Evolutionary conservation across 2,113 vertebrate species (phyloP).

Genomic region (Elephas maximus): DNA sequence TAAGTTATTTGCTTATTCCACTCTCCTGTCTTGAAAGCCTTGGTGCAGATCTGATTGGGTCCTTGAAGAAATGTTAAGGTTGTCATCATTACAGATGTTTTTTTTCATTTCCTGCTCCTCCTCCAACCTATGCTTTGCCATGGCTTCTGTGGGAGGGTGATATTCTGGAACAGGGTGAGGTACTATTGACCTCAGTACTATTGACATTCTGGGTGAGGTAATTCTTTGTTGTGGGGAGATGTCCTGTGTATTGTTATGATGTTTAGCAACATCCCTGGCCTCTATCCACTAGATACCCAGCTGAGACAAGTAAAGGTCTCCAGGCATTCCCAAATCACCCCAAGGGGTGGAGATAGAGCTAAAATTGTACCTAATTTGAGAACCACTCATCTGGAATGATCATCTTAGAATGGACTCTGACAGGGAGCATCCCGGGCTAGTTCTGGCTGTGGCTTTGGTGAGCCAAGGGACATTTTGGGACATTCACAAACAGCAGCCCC

Average conservation of each 20-base stretch:
- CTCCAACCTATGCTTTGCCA: background rate
- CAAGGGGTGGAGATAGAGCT: background rate
- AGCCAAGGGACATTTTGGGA: background rate
- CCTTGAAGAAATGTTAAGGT: conserved; percentile 74
- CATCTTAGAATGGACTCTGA: background rate
- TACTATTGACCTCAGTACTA: background rate
- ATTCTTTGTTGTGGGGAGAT: background rate
- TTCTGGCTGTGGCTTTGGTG: background rate
- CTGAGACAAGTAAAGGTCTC: conserved; percentile 3
- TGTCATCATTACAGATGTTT: background rate
- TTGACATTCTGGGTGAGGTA: background rate
- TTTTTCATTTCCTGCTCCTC: conserved; percentile 23
- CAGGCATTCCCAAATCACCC: conserved; percentile 15
- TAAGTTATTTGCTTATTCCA: conserved; percentile 7
- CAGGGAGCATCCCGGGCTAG: background rate
- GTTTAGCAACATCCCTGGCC: background rate
- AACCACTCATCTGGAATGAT: background rate
- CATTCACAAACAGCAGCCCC: background rate
- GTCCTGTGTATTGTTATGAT: background rate
- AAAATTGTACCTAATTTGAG: background rate
- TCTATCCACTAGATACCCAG: background rate
- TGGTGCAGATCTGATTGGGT: conserved; percentile 51
- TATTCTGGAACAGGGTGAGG: background rate
- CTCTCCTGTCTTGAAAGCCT: conserved; percentile 56
- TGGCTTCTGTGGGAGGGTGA: background rate